Evolutionary conservation across 2,113 vertebrate species (phyloP).

Genomic region (Tylochromis polylepis): DNA sequence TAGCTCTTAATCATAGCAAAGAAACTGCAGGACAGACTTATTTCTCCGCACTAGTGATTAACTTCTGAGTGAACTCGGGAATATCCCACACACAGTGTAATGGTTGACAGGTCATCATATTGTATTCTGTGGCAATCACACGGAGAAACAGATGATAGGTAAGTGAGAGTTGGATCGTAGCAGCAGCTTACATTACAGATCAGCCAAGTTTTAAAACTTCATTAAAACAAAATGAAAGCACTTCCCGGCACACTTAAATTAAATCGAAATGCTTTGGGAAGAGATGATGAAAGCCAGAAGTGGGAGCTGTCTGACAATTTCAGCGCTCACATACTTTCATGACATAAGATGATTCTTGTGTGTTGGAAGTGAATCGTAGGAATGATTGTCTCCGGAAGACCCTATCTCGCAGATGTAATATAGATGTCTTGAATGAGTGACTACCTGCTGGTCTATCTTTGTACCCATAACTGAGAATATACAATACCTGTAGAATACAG

Average conservation of each 20-base stretch:
- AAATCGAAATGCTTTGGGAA: slow-evolving; percentile 71
- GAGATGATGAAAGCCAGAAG: slow-evolving; percentile 64
- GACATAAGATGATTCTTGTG: slow-evolving; percentile 66
- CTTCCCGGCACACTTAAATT: slow-evolving; percentile 69
- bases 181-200: slow-evolving; percentile 61
- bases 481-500: slow-evolving; percentile 44
- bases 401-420: slow-evolving; percentile 69
- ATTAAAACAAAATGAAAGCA: slow-evolving; percentile 78
- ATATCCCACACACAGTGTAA: slow-evolving; percentile 2
- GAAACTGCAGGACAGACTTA: neutral
- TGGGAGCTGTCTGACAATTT: slow-evolving; percentile 72
- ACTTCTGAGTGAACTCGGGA: slow-evolving; percentile 33
- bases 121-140: slow-evolving; percentile 32
- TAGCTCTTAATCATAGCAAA: neutral
- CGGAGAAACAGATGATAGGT: slow-evolving; percentile 42
- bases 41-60: slow-evolving; percentile 34
- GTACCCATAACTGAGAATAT: slow-evolving; percentile 58
- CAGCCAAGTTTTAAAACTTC: slow-evolving; percentile 76
- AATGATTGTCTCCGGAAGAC: slow-evolving; percentile 68
- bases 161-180: slow-evolving; percentile 40
- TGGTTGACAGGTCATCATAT: slow-evolving; percentile 35
- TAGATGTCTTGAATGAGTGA: slow-evolving; percentile 72
- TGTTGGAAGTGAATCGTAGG: slow-evolving; percentile 56
- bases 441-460: slow-evolving; percentile 62
- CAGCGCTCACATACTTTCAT: slow-evolving; percentile 71